Evolutionary conservation across 2,888 invertebrate genomes (phyloP), one percentile per base, ranked within the genome.

Genomic region (Ypsolopha sequella): DNA sequence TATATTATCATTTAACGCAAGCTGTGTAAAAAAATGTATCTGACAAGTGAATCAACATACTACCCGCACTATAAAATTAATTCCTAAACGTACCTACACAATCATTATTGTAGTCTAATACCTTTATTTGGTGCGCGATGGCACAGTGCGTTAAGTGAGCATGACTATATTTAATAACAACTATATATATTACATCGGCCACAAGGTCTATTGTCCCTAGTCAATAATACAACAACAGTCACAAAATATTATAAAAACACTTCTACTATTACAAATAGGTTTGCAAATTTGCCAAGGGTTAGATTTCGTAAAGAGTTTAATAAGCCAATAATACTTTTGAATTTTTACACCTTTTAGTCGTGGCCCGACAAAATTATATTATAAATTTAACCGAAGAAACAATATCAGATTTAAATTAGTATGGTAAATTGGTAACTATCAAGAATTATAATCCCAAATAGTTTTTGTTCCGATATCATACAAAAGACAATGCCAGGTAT

Each of bases 61-160:
- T 62, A 63, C 66, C 61, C 61, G 61, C 67, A 60, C 56, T 58
- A 51, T 53, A 58, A 56, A 59, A 56, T 58, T 58, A 55, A 56
- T 53, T 47, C 24, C 53, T 51, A 66, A 53, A 57, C 56, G 54
- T 56, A 57, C 60, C 60, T 61, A 66, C 43, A 24, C 43, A n/a
- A 24, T 24, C 24, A 24, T 24, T 24, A 24, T 24, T 24, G 24
- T 24, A 24, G 24, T 24, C 24, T 24, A 24, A 24, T n/a, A 13
- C 43, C 13, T 9, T 34, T 36, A 41, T 71, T 72, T 72, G 73
- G 70, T 70, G 76, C 68, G 66, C 71, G 56, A 75, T 76, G 76
- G 76, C 76, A 76, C 76, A 38, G 39, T 52, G 55, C 41, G 53
- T 55, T 53, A 52, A 50, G 54, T 58, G 58, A 60, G 54, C 60